These are phyloP conservation scores for Brachyptera putata DNA, from an alignment of 2,888 invertebrate genomes.

Conservation along the genomic window DNA sequence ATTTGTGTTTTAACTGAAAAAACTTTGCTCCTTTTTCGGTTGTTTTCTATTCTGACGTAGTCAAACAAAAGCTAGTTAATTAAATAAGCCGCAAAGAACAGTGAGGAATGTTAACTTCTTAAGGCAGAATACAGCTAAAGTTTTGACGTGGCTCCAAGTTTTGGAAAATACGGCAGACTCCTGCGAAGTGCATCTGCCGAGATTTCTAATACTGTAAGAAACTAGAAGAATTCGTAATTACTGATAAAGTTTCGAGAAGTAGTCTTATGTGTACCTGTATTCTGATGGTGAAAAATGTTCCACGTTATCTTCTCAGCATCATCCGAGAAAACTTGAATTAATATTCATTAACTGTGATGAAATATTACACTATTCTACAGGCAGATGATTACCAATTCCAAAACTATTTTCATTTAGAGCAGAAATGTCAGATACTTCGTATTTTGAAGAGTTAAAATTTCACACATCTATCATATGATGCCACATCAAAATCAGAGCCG, in stretches of 20 bases:
- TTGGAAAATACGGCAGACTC: not conserved
- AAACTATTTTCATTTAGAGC: no score
- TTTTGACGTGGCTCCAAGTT: constrained; percentile 22
- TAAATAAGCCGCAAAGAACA: constrained; percentile 25
- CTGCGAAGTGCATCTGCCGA: constrained; percentile 15
- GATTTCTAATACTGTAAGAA: constrained; percentile 18
- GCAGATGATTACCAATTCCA: no score
- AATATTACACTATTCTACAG: no score
- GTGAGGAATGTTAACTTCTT: constrained; percentile 22
- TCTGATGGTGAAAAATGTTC: no score
- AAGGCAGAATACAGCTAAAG: constrained; percentile 21
- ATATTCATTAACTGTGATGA: constrained; percentile 3
- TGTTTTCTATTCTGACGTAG: constrained; percentile 22
- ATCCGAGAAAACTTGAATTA: constrained; percentile 12
- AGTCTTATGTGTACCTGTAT: no score
- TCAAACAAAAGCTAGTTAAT: constrained; percentile 27
- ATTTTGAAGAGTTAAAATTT: no score
- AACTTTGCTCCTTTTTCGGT: constrained; percentile 23
- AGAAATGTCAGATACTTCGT: no score
- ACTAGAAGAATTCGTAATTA: constrained; percentile 21
- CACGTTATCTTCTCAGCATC: constrained; percentile 12
- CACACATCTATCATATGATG: no score
- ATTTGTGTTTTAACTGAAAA: constrained; percentile 22
- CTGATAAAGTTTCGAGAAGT: no score
- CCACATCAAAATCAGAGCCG: no score